Percentiles rank a stretch among this genome's conserved stretches.
These are phyloP conservation scores for Quiscalus mexicanus DNA, from an alignment of 2,113 vertebrate genomes.

Conservation along the genomic window DNA sequence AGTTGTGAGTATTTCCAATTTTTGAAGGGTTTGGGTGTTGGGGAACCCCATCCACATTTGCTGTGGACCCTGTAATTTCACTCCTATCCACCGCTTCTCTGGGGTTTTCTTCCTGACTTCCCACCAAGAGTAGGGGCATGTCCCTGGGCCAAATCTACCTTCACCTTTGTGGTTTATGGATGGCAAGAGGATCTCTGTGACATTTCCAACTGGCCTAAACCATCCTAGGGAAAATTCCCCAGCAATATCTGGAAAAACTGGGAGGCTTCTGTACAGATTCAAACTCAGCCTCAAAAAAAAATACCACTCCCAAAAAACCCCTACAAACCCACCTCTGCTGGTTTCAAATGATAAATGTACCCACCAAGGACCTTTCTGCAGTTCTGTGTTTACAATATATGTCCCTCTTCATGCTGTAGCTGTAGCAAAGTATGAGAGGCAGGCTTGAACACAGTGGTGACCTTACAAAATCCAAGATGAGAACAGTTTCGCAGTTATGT, in stretches of 20 bases:
- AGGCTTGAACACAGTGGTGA: neutral
- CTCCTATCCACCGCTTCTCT: neutral
- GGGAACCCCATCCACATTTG: neutral
- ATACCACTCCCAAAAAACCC: accelerated
- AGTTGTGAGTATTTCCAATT: neutral
- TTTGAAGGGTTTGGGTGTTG: neutral
- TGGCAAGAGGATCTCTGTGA: neutral
- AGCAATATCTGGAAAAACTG: neutral
- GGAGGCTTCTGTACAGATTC: neutral
- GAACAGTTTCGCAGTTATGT: neutral
- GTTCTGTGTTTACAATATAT: neutral
- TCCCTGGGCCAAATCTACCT: neutral
- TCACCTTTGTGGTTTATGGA: neutral
- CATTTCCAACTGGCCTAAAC: neutral
- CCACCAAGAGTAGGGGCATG: neutral
- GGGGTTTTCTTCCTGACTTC: neutral
- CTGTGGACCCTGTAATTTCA: neutral
- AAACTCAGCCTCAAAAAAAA: neutral
- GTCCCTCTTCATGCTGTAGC: neutral
- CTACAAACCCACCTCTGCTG: neutral
- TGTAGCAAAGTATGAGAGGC: neutral
- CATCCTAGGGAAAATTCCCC: neutral
- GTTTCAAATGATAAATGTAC: neutral
- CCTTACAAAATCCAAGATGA: conserved; percentile 8
- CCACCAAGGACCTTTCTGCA: neutral